Evolutionary conservation across 1,140 invertebrate genomes (phyloP), one percentile per base, ranked within the genome.

Genomic region (Drusus annulatus): DNA sequence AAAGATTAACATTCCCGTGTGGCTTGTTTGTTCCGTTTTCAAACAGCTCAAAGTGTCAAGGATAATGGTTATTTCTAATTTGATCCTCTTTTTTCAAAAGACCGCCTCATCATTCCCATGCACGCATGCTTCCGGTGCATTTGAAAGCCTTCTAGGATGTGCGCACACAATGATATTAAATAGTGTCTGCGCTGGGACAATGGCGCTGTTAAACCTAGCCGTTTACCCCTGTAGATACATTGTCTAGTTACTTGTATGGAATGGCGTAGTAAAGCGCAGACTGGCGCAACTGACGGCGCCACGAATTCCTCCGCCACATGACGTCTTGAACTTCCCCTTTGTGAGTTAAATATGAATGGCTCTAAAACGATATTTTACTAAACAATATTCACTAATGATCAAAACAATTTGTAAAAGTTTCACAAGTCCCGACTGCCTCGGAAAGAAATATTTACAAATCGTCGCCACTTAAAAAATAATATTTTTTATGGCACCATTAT

Each of bases 91-190:
- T 79, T 71, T 79, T 69, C 71, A 77, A 63, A 78, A 19, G 25
- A 10, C 52, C 65, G 15, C 31, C 77, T 75, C 62, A 83, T 83
- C 80, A 78, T 83, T 78, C 79, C 79, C 31, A 58, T 19, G 68
- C 81, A 83, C 81, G 81, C 79, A 80, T 78, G 76, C 76, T 83
- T 83, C 81, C 81, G 81, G 81, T 63, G 36, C 16, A 13, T 45
- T 77, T 78, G 60, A 77, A 76, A 63, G 60, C 71, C 25, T 80
- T 80, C 79, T 75, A 65, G 71, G 65, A 65, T 77, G 51, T 74
- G 69, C 69, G 69, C 51, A 54, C 25, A 74, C 69, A 74, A 74
- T 74, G 50, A 74, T 51, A 74, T 74, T 28, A 28, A 51, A 74
- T 13, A 68, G 51, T 54, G 52, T 74, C 21, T 56, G 4, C 17